Evolutionary conservation across 2,113 vertebrate species (phyloP).

Genomic region (Xenopus laevis): DNA sequence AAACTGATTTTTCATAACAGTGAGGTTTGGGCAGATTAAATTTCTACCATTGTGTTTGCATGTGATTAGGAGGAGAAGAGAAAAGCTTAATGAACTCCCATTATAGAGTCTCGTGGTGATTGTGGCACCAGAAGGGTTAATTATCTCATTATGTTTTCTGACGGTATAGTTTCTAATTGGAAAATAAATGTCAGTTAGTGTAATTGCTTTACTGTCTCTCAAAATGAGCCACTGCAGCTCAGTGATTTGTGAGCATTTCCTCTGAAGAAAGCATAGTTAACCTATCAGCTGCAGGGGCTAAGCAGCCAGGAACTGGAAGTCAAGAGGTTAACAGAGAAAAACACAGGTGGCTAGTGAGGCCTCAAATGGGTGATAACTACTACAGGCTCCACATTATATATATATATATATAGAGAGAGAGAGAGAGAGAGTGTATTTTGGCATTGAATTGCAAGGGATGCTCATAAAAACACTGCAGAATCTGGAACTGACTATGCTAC

Average conservation of each 20-base stretch:
- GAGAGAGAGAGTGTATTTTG: neutral
- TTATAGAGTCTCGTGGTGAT: neutral
- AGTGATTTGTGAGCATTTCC: neutral
- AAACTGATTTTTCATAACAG: too few species aligned
- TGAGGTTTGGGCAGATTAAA: too few species aligned
- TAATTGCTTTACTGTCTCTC: neutral
- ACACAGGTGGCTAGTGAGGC: neutral
- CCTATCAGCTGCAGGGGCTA: neutral
- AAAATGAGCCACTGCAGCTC: neutral
- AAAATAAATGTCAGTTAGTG: conserved; percentile 1
- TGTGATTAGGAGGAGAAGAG: too few species aligned
- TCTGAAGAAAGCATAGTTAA: neutral
- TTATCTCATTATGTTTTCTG: neutral
- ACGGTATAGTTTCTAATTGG: neutral
- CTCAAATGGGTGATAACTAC: neutral
- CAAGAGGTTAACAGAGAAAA: neutral
- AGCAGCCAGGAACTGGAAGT: neutral
- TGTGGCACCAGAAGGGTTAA: neutral
- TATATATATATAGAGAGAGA: too few species aligned
- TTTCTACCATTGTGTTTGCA: too few species aligned
- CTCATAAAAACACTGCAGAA: too few species aligned
- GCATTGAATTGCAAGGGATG: too few species aligned
- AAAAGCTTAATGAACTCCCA: neutral
- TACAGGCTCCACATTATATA: neutral
- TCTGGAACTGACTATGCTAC: neutral